phyloP scores from a whole-genome alignment of 2,797 vertebrate genomes.

The Diglossa cyanea region DNA sequence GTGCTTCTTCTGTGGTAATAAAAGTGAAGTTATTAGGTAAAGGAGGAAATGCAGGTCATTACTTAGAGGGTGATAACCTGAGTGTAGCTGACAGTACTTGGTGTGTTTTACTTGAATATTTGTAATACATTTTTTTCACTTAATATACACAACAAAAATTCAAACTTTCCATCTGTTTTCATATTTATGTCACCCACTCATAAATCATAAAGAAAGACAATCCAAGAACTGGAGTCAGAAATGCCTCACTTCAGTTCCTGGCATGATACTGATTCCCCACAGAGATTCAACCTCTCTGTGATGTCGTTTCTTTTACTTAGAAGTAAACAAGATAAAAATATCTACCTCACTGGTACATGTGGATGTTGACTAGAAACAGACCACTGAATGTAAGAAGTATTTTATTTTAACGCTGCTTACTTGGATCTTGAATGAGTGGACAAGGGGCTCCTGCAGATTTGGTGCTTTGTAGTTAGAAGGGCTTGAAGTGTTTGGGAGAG shows the following conservation, averaged over 20 bases:
- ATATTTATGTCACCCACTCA: neutral
- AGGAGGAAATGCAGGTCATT: neutral
- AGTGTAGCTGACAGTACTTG: neutral
- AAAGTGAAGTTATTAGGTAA: neutral
- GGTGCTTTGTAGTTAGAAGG: neutral
- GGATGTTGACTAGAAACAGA: neutral
- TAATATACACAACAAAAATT: neutral
- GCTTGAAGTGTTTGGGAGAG: neutral
- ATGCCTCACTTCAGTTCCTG: constrained; percentile 11
- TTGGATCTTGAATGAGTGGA: neutral
- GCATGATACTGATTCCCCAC: neutral
- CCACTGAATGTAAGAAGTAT: neutral
- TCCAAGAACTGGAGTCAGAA: constrained; percentile 17
- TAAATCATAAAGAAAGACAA: constrained; percentile 36
- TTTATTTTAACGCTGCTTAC: neutral
- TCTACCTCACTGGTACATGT: neutral
- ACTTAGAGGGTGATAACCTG: neutral
- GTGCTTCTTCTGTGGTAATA: neutral
- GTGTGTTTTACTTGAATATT: neutral
- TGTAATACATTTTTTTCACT: neutral
- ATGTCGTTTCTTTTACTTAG: neutral
- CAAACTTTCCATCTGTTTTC: neutral
- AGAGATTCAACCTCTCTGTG: constrained; percentile 32
- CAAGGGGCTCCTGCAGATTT: neutral
- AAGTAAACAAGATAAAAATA: constrained; percentile 59